Conservation (phyloP, 2,113 vertebrate genomes). For the Cariama cristata region DNA sequence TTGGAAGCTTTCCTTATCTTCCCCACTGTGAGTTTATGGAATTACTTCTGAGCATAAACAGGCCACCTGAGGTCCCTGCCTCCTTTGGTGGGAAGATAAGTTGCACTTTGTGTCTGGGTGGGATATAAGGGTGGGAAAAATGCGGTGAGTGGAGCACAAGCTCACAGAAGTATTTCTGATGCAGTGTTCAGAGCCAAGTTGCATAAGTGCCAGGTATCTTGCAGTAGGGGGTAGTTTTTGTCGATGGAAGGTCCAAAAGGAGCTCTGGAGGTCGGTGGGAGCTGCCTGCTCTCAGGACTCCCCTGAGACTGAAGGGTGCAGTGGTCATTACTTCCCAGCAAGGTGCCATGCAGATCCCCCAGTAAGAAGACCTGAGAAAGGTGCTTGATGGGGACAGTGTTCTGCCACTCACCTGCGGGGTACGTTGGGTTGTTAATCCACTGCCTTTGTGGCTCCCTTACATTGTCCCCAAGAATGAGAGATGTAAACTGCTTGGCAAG, state of each 20-base stretch:
- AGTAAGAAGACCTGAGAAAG: neutral
- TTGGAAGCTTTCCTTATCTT: neutral
- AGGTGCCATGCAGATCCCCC: rapidly evolving
- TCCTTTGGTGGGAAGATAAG: neutral
- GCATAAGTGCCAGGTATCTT: neutral
- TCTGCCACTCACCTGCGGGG: neutral
- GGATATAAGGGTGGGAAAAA: neutral
- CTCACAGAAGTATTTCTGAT: neutral
- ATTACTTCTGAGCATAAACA: neutral
- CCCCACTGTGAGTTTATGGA: neutral
- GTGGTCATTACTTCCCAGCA: neutral
- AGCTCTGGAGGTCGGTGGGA: neutral
- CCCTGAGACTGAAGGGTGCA: neutral
- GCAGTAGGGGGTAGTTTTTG: neutral
- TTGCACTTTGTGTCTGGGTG: neutral
- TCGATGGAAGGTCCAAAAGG: neutral
- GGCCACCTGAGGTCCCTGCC: neutral
- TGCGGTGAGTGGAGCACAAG: neutral
- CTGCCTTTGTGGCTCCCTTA: neutral
- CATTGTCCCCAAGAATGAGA: neutral
- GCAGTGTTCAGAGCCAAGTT: neutral
- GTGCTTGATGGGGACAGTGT: neutral
- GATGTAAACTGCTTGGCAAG: neutral
- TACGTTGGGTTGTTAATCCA: neutral
- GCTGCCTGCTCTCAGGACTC: neutral